These are phyloP conservation scores for Empidonax alnorum DNA, from an alignment of 2,113 vertebrate genomes.

Conservation along the genomic window DNA sequence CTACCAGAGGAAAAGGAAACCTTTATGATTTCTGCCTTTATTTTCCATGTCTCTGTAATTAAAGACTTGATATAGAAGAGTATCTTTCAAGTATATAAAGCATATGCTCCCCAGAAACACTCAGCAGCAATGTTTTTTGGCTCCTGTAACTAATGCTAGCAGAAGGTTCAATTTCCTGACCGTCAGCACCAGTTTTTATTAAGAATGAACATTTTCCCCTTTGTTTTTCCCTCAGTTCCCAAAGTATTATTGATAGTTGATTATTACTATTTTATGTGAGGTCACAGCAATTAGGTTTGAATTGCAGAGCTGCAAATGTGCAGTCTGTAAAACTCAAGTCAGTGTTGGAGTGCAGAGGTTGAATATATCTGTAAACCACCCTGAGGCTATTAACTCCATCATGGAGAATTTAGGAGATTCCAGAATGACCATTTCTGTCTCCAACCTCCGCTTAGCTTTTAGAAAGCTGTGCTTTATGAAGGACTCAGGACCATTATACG, in stretches of 20 bases:
- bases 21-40: slow-evolving; percentile 27
- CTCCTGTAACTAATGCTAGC: neutral
- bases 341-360: neutral
- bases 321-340: neutral
- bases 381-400: neutral
- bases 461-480: neutral
- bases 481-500: neutral
- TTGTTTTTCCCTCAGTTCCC: neutral
- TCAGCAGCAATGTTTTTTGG: slow-evolving; percentile 38
- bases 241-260: neutral
- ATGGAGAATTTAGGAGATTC: neutral
- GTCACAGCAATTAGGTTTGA: neutral
- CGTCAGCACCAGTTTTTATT: neutral
- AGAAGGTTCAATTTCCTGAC: slow-evolving; percentile 56
- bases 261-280: slow-evolving; percentile 14
- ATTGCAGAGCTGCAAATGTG: neutral
- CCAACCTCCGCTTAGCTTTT: neutral
- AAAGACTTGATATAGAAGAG: neutral
- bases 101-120: slow-evolving; percentile 52
- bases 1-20: slow-evolving; percentile 17
- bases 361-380: neutral
- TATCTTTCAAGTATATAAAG: neutral
- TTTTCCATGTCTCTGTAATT: neutral
- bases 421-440: neutral
- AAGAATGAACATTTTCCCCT: neutral